Percentiles rank a stretch among this genome's conserved stretches.
phyloP scores from a whole-genome alignment of 2,113 vertebrate genomes.

The Panurus biarmicus region DNA sequence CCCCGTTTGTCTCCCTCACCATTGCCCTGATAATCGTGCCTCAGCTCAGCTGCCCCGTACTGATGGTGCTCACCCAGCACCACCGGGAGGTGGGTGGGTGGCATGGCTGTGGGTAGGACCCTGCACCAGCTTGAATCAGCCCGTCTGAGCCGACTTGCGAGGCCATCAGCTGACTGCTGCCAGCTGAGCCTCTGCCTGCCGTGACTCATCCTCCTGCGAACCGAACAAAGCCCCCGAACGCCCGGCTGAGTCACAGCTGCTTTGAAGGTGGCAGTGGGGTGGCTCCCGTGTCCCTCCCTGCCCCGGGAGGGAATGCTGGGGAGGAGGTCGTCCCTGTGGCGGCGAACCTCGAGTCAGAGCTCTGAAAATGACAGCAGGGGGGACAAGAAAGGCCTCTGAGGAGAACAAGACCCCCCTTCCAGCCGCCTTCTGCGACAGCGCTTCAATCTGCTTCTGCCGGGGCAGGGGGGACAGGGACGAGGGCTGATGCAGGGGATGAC shows the following conservation, averaged over 20 bases:
- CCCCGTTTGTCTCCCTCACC: neutral
- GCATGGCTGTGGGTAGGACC: neutral
- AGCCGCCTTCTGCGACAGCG: neutral
- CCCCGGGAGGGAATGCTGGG: neutral
- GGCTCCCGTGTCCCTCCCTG: neutral
- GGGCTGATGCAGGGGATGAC: neutral
- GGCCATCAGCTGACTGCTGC: neutral
- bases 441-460: neutral
- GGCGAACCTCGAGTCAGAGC: neutral
- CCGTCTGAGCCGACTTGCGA: neutral
- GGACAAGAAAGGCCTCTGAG: neutral
- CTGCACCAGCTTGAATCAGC: neutral
- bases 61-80: neutral
- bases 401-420: neutral
- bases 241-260: neutral
- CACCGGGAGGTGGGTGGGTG: neutral
- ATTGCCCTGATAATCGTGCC: fast-evolving
- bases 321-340: neutral
- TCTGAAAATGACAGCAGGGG: neutral
- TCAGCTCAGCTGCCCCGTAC: neutral
- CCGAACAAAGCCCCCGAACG: neutral
- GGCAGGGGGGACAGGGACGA: neutral
- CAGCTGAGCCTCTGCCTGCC: neutral
- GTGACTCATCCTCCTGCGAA: neutral
- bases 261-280: neutral